phyloP scores from a whole-genome alignment of 2,797 vertebrate genomes.

The Xiphophorus birchmanni region DNA sequence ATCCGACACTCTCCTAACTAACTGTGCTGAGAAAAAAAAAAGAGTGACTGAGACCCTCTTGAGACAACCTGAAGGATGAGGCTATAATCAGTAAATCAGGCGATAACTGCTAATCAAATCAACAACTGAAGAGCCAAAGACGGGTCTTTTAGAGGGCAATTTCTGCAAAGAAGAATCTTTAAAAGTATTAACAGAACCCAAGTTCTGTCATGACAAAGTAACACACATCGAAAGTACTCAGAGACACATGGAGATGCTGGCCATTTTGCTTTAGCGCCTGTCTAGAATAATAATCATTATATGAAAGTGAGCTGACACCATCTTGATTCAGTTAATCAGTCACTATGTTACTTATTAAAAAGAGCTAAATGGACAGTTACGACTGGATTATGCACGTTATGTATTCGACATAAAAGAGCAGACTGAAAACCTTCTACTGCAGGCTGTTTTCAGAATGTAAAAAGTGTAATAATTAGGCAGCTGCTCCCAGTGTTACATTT shows the following conservation, averaged over 20 bases:
- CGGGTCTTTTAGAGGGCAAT: not conserved
- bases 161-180: not conserved
- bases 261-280: not conserved
- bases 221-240: not conserved
- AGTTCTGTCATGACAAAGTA: constrained; percentile 2
- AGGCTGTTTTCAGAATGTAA: constrained; percentile 22
- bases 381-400: constrained; percentile 22
- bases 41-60: constrained; percentile 5
- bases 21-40: not conserved
- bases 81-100: not conserved
- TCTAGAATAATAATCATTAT: too few relatives aligned
- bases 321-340: not conserved
- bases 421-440: constrained; percentile 15
- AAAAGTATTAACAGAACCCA: not conserved
- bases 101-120: not conserved
- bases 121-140: not conserved
- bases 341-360: not conserved
- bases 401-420: constrained; percentile 12
- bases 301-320: not conserved
- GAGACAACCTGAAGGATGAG: not conserved
- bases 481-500: constrained; percentile 19
- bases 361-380: constrained; percentile 9
- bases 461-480: constrained; percentile 33
- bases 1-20: not conserved
- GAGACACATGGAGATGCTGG: not conserved